Conservation (phyloP, 1,140 invertebrate genomes). For the Eciton burchellii region DNA sequence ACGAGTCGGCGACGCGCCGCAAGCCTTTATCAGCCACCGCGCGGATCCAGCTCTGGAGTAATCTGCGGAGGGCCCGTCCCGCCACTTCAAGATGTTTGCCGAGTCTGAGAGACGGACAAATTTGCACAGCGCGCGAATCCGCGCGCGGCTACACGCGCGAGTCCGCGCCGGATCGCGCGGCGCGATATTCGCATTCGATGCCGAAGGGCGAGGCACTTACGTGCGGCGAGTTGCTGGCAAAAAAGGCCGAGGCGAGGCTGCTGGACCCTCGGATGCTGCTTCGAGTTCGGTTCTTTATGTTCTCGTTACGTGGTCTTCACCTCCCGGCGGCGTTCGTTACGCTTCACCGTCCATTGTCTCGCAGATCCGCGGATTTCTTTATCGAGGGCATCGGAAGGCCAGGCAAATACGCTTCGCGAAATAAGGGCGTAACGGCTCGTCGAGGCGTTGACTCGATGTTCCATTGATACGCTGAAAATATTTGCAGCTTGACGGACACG, state of each 20-base stretch:
- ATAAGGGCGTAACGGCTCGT: no score
- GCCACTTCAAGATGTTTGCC: slow-evolving; percentile 11
- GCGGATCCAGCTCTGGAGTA: background rate
- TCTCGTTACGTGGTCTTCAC: slow-evolving; percentile 62
- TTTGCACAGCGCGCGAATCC: slow-evolving; percentile 29
- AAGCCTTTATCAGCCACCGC: background rate
- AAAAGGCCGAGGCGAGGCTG: slow-evolving; percentile 41
- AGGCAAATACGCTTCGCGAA: slow-evolving; percentile 2
- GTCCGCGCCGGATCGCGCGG: slow-evolving; percentile 5
- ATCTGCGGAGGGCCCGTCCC: background rate
- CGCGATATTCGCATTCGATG: slow-evolving; percentile 25
- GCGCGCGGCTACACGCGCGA: slow-evolving; percentile 1
- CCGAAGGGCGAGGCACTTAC: slow-evolving; percentile 28
- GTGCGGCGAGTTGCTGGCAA: background rate
- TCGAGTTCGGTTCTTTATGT: slow-evolving; percentile 25
- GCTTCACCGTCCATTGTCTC: slow-evolving; percentile 54
- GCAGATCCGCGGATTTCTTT: slow-evolving; percentile 39
- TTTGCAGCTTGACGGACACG: slow-evolving; percentile 23
- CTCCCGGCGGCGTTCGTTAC: slow-evolving; percentile 59
- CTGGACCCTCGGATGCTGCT: slow-evolving; percentile 47
- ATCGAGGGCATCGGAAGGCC: background rate
- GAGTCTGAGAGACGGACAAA: slow-evolving; percentile 19
- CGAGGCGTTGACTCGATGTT: slow-evolving; percentile 2
- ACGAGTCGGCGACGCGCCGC: background rate
- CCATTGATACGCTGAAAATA: slow-evolving; percentile 16